A percentile compares a stretch with the other conserved stretches of the same genome.
Evolutionary conservation across 2,888 invertebrate genomes (phyloP).

Genomic region (Tortricodes alternella): DNA sequence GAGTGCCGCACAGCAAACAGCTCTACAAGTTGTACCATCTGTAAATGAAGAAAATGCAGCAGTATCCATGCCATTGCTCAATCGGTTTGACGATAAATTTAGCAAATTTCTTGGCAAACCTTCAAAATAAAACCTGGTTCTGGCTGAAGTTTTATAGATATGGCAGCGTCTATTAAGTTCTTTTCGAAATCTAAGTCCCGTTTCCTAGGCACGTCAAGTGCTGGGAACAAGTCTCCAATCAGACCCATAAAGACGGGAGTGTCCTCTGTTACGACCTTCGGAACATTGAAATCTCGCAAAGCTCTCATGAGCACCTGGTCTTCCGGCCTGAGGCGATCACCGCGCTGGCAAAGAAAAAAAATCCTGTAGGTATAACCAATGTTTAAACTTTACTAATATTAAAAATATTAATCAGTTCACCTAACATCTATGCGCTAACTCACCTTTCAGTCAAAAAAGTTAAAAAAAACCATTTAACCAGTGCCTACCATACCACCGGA

Average conservation of each 20-base stretch:
- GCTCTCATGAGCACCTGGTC: slow-evolving; percentile 98
- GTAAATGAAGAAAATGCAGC: slow-evolving; percentile 25
- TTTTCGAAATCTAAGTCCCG: slow-evolving; percentile 93
- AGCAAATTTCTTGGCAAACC: slow-evolving; percentile 67
- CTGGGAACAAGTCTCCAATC: slow-evolving; percentile 96
- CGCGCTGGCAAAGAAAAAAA: slow-evolving; percentile 68
- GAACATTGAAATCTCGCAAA: slow-evolving; percentile 95
- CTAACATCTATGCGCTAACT: no score
- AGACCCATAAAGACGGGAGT: slow-evolving; percentile 96
- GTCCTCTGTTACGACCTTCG: slow-evolving; percentile 97
- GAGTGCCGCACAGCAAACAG: slow-evolving; percentile 96
- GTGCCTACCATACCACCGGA: no score
- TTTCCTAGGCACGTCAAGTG: slow-evolving; percentile 95
- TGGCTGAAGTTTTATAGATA: slow-evolving; percentile 93
- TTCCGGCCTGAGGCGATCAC: slow-evolving; percentile 90
- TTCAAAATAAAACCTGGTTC: slow-evolving; percentile 94
- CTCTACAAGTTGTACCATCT: slow-evolving; percentile 96
- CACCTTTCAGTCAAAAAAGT: no score
- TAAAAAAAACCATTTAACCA: no score
- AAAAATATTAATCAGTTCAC: no score
- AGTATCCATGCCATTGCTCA: neutral
- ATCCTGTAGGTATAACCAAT: neutral
- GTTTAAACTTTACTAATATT: no score
- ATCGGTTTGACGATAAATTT: neutral
- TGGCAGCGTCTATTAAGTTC: slow-evolving; percentile 88